phyloP scores from a whole-genome alignment of 2,888 invertebrate genomes.

The Apodemia zela region DNA sequence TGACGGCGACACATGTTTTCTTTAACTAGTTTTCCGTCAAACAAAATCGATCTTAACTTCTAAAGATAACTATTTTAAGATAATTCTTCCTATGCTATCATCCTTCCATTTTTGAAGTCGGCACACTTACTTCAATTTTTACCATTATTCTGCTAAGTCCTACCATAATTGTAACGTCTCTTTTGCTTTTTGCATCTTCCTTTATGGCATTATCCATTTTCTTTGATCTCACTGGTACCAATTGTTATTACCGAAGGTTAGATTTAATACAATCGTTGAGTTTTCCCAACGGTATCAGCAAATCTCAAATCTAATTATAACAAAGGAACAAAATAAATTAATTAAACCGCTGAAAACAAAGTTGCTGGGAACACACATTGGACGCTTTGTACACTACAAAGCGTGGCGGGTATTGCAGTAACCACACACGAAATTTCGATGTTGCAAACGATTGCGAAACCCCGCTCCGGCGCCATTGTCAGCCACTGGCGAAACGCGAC shows the following conservation, averaged over 20 bases:
- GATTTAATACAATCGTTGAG: slow-evolving; percentile 8
- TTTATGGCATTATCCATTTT: background rate
- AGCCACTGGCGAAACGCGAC: slow-evolving; percentile 74
- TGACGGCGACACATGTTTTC: background rate
- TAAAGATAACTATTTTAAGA: too few species aligned
- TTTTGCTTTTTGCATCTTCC: background rate
- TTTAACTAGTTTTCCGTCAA: too few species aligned
- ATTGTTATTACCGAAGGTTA: background rate
- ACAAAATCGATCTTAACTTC: too few species aligned
- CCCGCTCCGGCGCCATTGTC: slow-evolving; percentile 66
- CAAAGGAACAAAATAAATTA: slow-evolving; percentile 16
- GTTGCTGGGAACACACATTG: slow-evolving; percentile 19
- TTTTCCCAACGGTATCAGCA: slow-evolving; percentile 6
- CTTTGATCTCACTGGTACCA: background rate
- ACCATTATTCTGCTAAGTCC: too few species aligned
- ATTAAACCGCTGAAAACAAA: slow-evolving; percentile 2
- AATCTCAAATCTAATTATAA: slow-evolving; percentile 15
- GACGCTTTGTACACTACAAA: slow-evolving; percentile 20
- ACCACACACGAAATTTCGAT: slow-evolving; percentile 75
- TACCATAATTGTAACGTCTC: too few species aligned
- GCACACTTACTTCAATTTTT: too few species aligned
- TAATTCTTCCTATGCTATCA: too few species aligned
- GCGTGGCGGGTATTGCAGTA: slow-evolving; percentile 58
- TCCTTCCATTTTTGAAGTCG: too few species aligned
- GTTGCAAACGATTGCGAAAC: slow-evolving; percentile 74